Evolutionary conservation across 1,140 invertebrate species (phyloP), one percentile per base, ranked within the genome.

Genomic region (Antheraea mylitta): DNA sequence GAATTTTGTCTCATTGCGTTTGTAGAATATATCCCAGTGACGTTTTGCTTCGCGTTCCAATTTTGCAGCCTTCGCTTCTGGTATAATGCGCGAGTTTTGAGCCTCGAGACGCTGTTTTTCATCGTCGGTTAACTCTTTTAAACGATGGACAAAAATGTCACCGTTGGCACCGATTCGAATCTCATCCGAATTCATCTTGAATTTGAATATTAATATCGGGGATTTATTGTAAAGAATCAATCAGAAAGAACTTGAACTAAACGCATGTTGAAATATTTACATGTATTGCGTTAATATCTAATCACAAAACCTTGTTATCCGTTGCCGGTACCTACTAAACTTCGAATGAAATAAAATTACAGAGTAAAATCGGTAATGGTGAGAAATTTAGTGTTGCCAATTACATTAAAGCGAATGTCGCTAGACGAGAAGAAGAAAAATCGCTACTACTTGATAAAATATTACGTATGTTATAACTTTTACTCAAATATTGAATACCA

Each of bases 21-120:
- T 99, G 85, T 99, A 99, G 92, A 99, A 99, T 62, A 98, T 92
- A 92, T 99, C 99, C 99, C 99, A 99, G 87, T 99, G 95, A 75
- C 97, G 97, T 80, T 96, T 95, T 0, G 98, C 97, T 79, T 99
- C 95, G 62, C 87, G 92, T 92, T 99, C 98, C 19, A 99, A 81
- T 86, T 97, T 96, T 7, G 94, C 92, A 38, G 97, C 97, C 83
- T 96, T 96, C 94, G 77, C 66, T 76, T 86, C 82, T 7, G 87
- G 89, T 0, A 99, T 95, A 9, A 97, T 76, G 13, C 96, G 93
- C 0, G 93, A 93, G 83, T 98, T 94, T 91, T 97, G 97, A 0
- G 89, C 89, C 53, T 93, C 85, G 60, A 98, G 89, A 69, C 92
- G 93, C 53, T 93, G 80, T 53, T 92, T 87, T 75, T 97, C 96